Conservation (phyloP, 30 jellyfish, hydroid and myxozoan species). For the Catostylus mosaicus region DNA sequence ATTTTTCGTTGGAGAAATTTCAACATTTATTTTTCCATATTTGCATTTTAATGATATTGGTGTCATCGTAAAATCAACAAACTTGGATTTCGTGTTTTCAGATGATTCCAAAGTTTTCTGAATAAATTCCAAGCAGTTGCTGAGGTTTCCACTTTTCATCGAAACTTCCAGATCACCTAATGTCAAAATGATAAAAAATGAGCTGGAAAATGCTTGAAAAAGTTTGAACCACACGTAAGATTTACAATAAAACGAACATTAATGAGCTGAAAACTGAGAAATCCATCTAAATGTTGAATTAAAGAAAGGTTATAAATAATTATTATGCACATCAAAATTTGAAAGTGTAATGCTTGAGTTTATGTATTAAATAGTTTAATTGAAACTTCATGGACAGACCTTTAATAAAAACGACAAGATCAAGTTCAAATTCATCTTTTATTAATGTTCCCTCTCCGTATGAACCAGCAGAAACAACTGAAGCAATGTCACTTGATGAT, state of each 20-base stretch:
- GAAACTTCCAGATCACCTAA: constrained; percentile 50
- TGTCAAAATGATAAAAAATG: not conserved
- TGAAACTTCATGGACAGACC: not conserved
- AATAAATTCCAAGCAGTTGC: constrained; percentile 16
- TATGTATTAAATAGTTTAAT: not conserved
- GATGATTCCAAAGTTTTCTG: constrained; percentile 6
- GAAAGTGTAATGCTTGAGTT: too few relatives aligned
- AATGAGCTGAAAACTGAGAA: too few relatives aligned
- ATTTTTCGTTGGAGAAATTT: constrained; percentile 57
- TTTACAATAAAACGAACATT: too few relatives aligned
- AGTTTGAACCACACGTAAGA: too few relatives aligned
- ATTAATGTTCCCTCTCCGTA: constrained; percentile 84
- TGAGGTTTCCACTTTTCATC: constrained; percentile 44
- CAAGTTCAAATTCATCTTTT: constrained; percentile 38
- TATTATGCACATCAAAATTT: too few relatives aligned
- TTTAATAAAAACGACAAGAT: constrained; percentile 57
- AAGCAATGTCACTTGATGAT: constrained; percentile 39
- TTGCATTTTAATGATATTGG: constrained; percentile 42
- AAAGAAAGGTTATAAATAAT: too few relatives aligned
- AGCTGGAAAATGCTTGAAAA: too few relatives aligned
- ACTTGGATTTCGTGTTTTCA: not conserved
- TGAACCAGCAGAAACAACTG: constrained; percentile 81
- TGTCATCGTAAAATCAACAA: constrained; percentile 14
- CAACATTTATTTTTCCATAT: not conserved
- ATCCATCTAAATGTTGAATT: too few relatives aligned